Conservation (phyloP, 2,113 vertebrate species). For the Psammodynastes pulverulentus region DNA sequence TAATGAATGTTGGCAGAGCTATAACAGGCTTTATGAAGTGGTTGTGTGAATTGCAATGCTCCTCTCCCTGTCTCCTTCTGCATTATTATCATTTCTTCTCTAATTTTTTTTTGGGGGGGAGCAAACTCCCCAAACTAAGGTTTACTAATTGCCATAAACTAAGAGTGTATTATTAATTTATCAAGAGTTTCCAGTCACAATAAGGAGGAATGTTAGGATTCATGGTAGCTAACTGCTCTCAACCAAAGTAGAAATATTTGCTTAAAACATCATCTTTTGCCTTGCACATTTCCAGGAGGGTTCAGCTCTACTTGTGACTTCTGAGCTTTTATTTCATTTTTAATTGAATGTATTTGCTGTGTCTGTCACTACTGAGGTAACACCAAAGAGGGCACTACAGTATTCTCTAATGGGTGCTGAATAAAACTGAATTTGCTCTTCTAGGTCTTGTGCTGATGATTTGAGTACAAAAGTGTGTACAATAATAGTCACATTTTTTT, state of each 20-base stretch:
- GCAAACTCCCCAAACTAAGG: background rate
- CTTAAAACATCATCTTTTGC: background rate
- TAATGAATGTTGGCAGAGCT: background rate
- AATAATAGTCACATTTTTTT: background rate
- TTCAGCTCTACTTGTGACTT: background rate
- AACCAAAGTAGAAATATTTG: background rate
- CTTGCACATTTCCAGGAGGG: background rate
- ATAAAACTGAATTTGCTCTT: background rate
- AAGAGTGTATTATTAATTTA: background rate
- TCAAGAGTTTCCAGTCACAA: background rate
- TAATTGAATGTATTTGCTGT: background rate
- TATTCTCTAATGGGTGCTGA: background rate
- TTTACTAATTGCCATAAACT: background rate
- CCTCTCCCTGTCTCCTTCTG: background rate
- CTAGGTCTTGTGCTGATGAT: background rate
- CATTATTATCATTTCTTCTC: background rate
- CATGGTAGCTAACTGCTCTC: background rate
- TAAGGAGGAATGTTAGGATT: background rate
- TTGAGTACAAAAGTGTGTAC: background rate
- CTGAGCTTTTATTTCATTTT: background rate
- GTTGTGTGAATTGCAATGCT: background rate
- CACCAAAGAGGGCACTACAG: background rate
- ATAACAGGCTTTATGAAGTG: background rate
- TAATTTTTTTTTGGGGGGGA: background rate
- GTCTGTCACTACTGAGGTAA: background rate